phyloP scores from a whole-genome alignment of 2,888 invertebrate genomes.

The Erebia ligea region DNA sequence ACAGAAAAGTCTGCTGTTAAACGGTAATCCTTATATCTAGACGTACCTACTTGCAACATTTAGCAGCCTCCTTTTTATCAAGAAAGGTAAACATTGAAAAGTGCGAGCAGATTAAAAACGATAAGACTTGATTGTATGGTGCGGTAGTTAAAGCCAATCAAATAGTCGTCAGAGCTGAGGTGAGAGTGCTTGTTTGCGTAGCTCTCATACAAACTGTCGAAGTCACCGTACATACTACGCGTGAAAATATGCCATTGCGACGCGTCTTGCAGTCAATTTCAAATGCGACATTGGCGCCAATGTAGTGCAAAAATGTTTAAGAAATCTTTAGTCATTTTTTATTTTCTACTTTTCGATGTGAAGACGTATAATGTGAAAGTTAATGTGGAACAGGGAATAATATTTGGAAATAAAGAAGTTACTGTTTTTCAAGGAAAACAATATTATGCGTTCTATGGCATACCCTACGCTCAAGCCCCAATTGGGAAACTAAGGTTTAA shows the following conservation, averaged over 20 bases:
- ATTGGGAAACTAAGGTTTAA: constrained; percentile 65
- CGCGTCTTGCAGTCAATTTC: no score
- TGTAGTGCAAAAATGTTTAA: constrained; percentile 45
- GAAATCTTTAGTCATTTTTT: constrained; percentile 45
- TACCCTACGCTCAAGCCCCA: constrained; percentile 71
- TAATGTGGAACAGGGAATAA: constrained; percentile 58
- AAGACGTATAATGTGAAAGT: constrained; percentile 54
- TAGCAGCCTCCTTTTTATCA: constrained; percentile 8
- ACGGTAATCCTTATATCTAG: no score
- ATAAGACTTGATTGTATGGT: constrained; percentile 26
- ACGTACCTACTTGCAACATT: not conserved
- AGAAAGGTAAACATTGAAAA: constrained; percentile 32
- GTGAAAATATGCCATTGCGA: no score
- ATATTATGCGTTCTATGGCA: constrained; percentile 69
- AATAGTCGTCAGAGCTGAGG: no score
- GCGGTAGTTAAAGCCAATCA: not conserved
- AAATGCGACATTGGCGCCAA: not conserved
- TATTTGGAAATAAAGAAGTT: constrained; percentile 55
- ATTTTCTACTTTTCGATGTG: constrained; percentile 40
- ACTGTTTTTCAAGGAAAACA: constrained; percentile 58
- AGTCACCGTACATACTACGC: no score
- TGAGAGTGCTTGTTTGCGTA: no score
- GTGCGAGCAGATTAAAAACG: constrained; percentile 18
- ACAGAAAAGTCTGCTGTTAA: not conserved
- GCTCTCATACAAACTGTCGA: no score